phyloP scores from a whole-genome alignment of 2,113 vertebrate species.

The Xiphorhynchus elegans region DNA sequence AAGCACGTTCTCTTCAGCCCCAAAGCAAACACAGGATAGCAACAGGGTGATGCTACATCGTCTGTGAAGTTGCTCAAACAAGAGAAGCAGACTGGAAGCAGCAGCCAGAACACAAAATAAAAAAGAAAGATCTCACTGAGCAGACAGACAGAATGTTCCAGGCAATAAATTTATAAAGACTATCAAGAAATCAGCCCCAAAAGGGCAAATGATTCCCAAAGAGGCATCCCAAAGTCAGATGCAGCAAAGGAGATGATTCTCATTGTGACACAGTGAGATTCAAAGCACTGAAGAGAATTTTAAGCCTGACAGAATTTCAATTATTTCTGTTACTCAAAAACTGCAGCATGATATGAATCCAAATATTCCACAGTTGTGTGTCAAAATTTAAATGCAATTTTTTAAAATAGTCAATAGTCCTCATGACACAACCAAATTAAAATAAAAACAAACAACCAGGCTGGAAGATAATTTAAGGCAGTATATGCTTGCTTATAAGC shows the following conservation, averaged over 20 bases:
- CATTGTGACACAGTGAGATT: neutral
- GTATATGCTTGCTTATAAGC: neutral
- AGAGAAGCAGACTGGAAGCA: conserved; percentile 14
- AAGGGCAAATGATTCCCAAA: conserved; percentile 54
- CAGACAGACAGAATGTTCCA: neutral
- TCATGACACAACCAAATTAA: neutral
- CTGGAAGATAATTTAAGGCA: neutral
- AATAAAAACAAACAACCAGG: neutral
- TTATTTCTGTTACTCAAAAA: neutral
- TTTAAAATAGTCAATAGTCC: neutral
- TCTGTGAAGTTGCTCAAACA: neutral
- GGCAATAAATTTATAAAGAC: conserved; percentile 3
- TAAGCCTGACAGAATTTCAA: neutral
- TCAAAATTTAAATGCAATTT: neutral
- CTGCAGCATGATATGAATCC: neutral
- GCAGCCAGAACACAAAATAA: neutral
- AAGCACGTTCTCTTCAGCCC: neutral
- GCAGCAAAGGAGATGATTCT: neutral
- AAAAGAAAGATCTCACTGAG: neutral
- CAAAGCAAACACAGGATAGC: neutral
- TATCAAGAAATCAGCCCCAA: neutral
- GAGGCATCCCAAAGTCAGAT: conserved; percentile 19
- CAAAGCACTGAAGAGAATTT: neutral
- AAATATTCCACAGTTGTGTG: neutral
- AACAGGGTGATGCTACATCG: neutral